These are phyloP conservation scores for Athalia rosae DNA, from an alignment of 2,888 invertebrate species.

Conservation along the genomic window DNA sequence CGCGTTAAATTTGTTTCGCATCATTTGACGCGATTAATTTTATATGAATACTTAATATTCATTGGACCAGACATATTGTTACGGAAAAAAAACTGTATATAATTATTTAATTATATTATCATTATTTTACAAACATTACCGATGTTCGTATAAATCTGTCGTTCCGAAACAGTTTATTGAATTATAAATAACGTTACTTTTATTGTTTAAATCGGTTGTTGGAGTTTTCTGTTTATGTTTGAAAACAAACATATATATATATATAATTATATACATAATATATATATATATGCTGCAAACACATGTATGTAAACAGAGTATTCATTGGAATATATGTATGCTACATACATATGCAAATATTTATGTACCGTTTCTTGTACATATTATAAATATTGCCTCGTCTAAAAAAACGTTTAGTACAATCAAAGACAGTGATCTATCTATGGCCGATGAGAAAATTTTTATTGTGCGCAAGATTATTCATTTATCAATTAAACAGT, in stretches of 20 bases:
- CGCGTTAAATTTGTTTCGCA: constrained; percentile 22
- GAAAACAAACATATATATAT: constrained; percentile 51
- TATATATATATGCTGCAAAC: constrained; percentile 49
- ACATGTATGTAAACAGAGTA: too few relatives aligned
- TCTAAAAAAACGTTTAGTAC: constrained; percentile 49
- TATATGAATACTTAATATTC: constrained; percentile 63
- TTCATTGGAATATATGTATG: too few relatives aligned
- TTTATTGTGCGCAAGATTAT: constrained; percentile 5
- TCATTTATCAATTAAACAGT: not conserved
- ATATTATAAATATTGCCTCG: constrained; percentile 62
- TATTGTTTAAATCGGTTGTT: constrained; percentile 27
- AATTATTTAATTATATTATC: constrained; percentile 57
- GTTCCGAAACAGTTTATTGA: constrained; percentile 63
- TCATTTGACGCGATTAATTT: constrained; percentile 25
- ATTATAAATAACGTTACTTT: constrained; percentile 49
- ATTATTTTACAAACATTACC: constrained; percentile 57
- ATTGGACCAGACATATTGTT: constrained; percentile 62
- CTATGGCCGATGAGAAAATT: constrained; percentile 48
- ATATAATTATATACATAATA: constrained; percentile 45
- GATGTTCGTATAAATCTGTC: constrained; percentile 64
- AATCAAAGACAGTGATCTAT: constrained; percentile 56
- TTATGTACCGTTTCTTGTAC: constrained; percentile 59
- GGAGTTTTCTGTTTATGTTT: constrained; percentile 32
- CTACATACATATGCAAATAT: constrained; percentile 17
- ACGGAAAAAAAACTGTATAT: constrained; percentile 52